Conservation (phyloP, 1,140 invertebrate species). For the Ceratosolen fusciceps region DNA sequence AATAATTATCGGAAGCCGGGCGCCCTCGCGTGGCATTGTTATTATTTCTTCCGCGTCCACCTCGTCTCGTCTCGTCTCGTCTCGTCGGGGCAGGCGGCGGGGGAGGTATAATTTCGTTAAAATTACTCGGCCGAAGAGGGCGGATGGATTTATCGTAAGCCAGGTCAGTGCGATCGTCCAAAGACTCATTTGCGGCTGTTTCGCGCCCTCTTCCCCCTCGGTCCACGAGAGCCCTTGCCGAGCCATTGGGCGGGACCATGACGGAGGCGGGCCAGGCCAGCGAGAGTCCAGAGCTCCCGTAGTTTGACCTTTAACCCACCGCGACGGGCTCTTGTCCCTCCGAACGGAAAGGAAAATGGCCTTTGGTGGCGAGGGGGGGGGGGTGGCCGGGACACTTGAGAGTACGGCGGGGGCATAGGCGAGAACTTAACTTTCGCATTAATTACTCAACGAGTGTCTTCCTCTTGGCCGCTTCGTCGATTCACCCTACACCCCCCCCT, state of each 20-base stretch:
- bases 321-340: no score
- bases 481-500: not conserved
- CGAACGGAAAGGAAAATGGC: conserved; percentile 11
- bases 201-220: no score
- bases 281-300: no score
- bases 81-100: no score
- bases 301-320: no score
- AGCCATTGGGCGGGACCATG: no score
- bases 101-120: conserved; percentile 61
- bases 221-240: no score
- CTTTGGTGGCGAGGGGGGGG: no score
- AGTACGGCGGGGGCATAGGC: not conserved
- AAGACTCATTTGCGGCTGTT: conserved; percentile 50
- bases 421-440: conserved; percentile 50
- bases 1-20: no score
- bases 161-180: conserved; percentile 48
- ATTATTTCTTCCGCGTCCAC: no score
- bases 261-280: not conserved
- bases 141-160: conserved; percentile 63
- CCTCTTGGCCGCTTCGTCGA: conserved; percentile 4
- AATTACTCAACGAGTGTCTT: conserved; percentile 49
- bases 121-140: conserved; percentile 58
- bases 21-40: no score
- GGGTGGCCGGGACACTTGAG: not conserved
- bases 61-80: no score